Base-by-base conservation (phyloP, 2,113 vertebrate genomes). In the Paramisgurnus dabryanus region DNA sequence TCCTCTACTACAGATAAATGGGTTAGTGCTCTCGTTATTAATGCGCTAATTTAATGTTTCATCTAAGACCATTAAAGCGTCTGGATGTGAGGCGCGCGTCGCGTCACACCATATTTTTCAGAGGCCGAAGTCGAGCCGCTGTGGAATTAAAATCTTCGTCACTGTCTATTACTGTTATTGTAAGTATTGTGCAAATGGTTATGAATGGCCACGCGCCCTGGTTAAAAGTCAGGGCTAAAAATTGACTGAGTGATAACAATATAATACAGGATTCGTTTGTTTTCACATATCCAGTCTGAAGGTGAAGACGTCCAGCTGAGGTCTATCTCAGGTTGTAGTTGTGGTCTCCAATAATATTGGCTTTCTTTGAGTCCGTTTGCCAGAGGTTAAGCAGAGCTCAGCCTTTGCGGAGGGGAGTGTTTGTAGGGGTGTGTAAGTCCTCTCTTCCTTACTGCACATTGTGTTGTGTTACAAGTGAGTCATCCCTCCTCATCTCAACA, bases 331-430 rank as follows among this genome's bases (percentile, higher is more conserved):
- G 41, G 71, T 57, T 76, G 43, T 22, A 66, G 75, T 7, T 41
- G 45, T 18, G 75, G 75, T 41, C 47, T 76, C 47, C 41, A 65
- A 45, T 65, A 76, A 39, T 64, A 57, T 55, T 55, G 7, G 7
- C 18, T 75, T 12, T 55, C 81, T 80, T 58, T 79, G 18, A 69
- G 43, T 66, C 58, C 55, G 53, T 70, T 45, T 55, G 41, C 39
- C 58, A 66, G 67, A 83, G 79, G 78, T 77, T 75, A 76, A 83
- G 79, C 66, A 73, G 71, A 80, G 63, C 66, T 79, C 66, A 70
- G 73, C 72, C 68, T 60, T 34, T 55, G 63, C 61, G 43, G 72
- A 84, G 67, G 79, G 55, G 64, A 80, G 74, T 57, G 18, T 18
- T 45, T 66, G 75, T 50, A 66, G 53, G 63, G 78, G 73, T 58